Evolutionary conservation across 2,888 invertebrate genomes (phyloP).

Genomic region (Nemotelus pantherinus): DNA sequence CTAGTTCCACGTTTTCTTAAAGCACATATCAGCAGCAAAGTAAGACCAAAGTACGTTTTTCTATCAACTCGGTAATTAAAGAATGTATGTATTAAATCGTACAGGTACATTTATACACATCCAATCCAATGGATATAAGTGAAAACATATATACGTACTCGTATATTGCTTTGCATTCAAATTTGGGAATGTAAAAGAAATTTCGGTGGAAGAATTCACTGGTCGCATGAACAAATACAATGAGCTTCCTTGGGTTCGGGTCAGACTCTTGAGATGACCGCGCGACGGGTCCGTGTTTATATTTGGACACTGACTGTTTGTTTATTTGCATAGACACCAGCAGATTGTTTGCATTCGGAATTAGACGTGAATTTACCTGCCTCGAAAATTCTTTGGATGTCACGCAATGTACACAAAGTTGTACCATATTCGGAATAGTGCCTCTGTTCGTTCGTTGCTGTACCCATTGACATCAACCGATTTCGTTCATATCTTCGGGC

Average conservation of each 20-base stretch:
- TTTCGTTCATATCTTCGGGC: neutral
- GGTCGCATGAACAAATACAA: constrained; percentile 26
- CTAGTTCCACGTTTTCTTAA: neutral
- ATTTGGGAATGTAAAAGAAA: constrained; percentile 20
- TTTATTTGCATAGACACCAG: constrained; percentile 40
- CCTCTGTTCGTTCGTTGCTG: neutral
- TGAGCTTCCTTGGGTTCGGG: constrained; percentile 31
- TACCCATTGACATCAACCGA: constrained; percentile 26
- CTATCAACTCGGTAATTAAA: constrained; percentile 1
- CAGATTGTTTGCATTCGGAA: constrained; percentile 42
- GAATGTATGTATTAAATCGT: neutral
- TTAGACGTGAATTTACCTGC: constrained; percentile 38
- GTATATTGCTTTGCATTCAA: neutral
- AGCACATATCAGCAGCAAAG: neutral
- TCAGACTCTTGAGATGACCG: constrained; percentile 22
- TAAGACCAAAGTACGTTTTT: neutral
- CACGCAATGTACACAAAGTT: constrained; percentile 39
- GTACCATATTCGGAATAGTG: constrained; percentile 33
- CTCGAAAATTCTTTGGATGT: constrained; percentile 28
- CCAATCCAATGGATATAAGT: no score
- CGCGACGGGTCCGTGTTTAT: constrained; percentile 34
- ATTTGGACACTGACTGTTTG: constrained; percentile 27
- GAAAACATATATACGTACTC: neutral
- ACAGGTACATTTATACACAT: no score
- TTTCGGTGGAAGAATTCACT: constrained; percentile 27